phyloP scores from a whole-genome alignment of 2,888 invertebrate species.

The Petrolisthes manimaculis region DNA sequence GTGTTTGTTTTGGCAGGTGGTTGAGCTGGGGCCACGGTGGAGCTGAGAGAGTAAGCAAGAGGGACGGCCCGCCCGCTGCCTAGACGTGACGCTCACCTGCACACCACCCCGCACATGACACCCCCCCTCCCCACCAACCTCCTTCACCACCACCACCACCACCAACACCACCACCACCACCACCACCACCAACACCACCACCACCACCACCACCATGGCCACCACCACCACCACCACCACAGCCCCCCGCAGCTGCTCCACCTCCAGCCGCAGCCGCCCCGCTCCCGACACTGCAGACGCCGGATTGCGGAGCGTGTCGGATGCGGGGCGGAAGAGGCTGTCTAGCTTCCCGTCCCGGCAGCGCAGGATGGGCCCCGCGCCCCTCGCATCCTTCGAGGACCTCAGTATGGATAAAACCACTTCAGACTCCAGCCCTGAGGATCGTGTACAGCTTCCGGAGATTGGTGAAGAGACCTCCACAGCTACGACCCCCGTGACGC shows the following conservation, averaged over 20 bases:
- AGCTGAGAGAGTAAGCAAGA: slow-evolving; percentile 51
- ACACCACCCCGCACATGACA: slow-evolving; percentile 36
- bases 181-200: no score
- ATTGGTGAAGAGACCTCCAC: slow-evolving; percentile 71
- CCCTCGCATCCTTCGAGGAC: slow-evolving; percentile 94
- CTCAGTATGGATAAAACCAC: slow-evolving; percentile 73
- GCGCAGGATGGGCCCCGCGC: slow-evolving; percentile 87
- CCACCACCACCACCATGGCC: slow-evolving; percentile 35
- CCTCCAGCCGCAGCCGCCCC: slow-evolving; percentile 48
- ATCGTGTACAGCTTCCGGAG: slow-evolving; percentile 70
- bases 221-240: slow-evolving; percentile 42
- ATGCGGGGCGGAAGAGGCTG: slow-evolving; percentile 61
- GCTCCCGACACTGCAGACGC: slow-evolving; percentile 46
- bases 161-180: no score
- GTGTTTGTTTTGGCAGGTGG: no score
- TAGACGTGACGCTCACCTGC: slow-evolving; percentile 54
- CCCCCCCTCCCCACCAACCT: slow-evolving; percentile 41
- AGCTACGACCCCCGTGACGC: slow-evolving; percentile 70
- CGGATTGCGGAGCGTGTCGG: slow-evolving; percentile 53
- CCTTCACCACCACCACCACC: no score
- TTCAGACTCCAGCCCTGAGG: slow-evolving; percentile 74
- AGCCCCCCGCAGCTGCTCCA: slow-evolving; percentile 43
- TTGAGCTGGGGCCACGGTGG: slow-evolving; percentile 28
- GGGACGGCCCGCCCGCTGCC: slow-evolving; percentile 62
- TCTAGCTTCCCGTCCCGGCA: slow-evolving; percentile 71